Evolutionary conservation across 2,888 invertebrate species (phyloP).

Genomic region (Cryptosula pallasiana): DNA sequence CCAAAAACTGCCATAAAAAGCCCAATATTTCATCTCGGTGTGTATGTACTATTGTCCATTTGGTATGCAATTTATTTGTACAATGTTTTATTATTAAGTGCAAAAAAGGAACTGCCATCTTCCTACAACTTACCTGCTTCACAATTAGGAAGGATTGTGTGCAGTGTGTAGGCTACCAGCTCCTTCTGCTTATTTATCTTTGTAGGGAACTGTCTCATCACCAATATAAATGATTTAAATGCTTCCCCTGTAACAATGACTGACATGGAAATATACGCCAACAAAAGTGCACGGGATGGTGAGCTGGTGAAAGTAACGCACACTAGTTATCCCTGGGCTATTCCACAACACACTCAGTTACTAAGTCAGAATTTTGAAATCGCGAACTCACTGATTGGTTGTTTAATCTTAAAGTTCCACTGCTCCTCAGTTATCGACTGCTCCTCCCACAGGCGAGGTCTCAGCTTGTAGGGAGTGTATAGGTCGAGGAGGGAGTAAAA

Average conservation of each 20-base stretch:
- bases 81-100: too few species aligned
- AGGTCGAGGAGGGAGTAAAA: background rate
- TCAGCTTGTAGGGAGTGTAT: conserved; percentile 19
- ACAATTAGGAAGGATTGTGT: conserved; percentile 15
- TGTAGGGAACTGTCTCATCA: conserved; percentile 20
- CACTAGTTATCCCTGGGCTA: too few species aligned
- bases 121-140: conserved; percentile 1
- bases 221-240: conserved; percentile 8
- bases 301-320: too few species aligned
- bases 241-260: conserved; percentile 13
- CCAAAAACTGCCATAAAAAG: too few species aligned
- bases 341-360: too few species aligned
- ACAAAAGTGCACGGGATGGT: too few species aligned
- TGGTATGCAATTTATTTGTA: too few species aligned
- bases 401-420: conserved; percentile 2
- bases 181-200: conserved; percentile 18
- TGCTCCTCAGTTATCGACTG: background rate
- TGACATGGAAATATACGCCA: too few species aligned
- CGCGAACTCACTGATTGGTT: background rate
- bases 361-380: too few species aligned
- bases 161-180: background rate
- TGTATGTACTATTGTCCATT: too few species aligned
- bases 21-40: too few species aligned
- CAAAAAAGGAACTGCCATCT: too few species aligned
- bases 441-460: conserved; percentile 15